phyloP scores from a whole-genome alignment of 1,140 invertebrate species.

The Bombyx mandarina region DNA sequence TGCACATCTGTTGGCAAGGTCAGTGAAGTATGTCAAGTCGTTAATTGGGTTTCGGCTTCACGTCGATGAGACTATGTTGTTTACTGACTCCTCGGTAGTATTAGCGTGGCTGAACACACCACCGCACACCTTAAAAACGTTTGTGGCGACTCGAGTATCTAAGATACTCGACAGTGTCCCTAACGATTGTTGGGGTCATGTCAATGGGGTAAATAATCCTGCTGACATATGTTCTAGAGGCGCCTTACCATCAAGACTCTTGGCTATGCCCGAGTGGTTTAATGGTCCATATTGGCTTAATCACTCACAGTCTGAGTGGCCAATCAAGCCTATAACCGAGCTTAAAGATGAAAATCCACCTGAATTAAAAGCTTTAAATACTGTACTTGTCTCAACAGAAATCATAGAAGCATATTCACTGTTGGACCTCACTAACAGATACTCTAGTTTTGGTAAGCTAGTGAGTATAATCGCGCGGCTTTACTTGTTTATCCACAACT shows the following conservation, averaged over 20 bases:
- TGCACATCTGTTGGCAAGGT: not conserved
- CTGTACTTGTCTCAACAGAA: not conserved
- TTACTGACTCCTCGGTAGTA: not conserved
- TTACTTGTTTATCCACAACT: no score
- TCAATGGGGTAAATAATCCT: not conserved
- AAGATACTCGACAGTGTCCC: not conserved
- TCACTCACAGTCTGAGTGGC: not conserved
- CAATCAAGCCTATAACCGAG: not conserved
- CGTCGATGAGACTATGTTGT: not conserved
- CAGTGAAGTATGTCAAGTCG: not conserved
- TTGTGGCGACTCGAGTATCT: not conserved
- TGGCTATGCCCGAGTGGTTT: not conserved
- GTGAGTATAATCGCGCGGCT: no score
- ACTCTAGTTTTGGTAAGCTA: not conserved
- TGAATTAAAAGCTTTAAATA: not conserved
- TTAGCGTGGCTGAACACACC: not conserved
- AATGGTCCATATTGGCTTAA: not conserved
- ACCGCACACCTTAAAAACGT: not conserved
- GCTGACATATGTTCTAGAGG: not conserved
- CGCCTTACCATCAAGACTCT: not conserved
- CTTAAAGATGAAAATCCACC: not conserved
- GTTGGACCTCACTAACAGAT: not conserved
- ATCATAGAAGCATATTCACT: no score
- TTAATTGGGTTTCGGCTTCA: not conserved
- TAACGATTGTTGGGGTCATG: not conserved